Percentiles rank a stretch among this genome's conserved stretches.
These are phyloP conservation scores for Oreochromis niloticus DNA, from an alignment of 2,113 vertebrate genomes.

Conservation along the genomic window DNA sequence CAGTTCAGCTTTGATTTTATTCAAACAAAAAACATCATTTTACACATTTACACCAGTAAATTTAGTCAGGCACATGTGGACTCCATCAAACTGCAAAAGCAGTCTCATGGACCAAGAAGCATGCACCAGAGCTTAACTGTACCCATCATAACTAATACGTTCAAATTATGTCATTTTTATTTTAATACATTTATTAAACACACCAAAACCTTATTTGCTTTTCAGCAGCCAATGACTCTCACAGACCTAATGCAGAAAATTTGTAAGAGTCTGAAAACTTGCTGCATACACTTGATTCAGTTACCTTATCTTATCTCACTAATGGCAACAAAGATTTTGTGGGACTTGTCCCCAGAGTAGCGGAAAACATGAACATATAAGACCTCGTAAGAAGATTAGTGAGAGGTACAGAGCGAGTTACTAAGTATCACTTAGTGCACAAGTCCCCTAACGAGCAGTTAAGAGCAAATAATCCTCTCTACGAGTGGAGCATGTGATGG, in stretches of 20 bases:
- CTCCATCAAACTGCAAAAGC: neutral
- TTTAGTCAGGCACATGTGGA: neutral
- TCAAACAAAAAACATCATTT: neutral
- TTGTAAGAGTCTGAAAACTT: neutral
- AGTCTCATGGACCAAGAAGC: neutral
- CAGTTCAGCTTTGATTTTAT: accelerated
- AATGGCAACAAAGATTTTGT: neutral
- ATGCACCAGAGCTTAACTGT: neutral
- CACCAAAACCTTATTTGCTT: neutral
- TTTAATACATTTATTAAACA: neutral
- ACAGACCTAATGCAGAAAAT: neutral
- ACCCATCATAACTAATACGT: neutral
- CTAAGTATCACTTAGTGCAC: neutral
- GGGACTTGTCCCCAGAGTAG: neutral
- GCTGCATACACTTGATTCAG: neutral
- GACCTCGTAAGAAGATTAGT: conserved; percentile 38
- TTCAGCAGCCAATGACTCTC: neutral
- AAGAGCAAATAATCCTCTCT: conserved; percentile 22
- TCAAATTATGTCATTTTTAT: neutral
- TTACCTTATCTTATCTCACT: neutral
- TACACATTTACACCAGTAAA: neutral
- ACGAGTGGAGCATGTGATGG: conserved; percentile 8
- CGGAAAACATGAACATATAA: conserved; percentile 56
- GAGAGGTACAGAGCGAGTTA: neutral
- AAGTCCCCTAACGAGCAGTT: neutral